Evolutionary conservation across 2,113 vertebrate genomes (phyloP).

Genomic region (Lepus americanus): DNA sequence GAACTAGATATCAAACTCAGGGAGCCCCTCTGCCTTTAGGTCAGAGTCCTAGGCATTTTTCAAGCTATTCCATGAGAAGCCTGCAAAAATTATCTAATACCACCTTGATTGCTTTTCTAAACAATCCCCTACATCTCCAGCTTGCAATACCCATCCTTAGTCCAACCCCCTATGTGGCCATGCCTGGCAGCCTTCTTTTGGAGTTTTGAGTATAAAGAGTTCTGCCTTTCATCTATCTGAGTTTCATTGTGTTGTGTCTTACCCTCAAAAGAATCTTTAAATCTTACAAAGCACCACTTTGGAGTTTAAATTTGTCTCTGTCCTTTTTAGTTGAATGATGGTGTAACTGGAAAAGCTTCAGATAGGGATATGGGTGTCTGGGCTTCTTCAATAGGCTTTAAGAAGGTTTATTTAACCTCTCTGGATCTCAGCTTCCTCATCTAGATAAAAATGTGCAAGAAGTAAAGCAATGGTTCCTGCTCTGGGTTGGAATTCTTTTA

Average conservation of each 20-base stretch:
- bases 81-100: neutral
- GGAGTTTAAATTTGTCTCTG: constrained; percentile 71
- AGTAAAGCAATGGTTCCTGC: neutral
- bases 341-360: constrained; percentile 55
- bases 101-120: neutral
- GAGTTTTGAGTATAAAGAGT: constrained; percentile 18
- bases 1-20: neutral
- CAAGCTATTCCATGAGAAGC: neutral
- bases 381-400: neutral
- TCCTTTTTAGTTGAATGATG: constrained; percentile 65
- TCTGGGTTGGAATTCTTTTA: neutral
- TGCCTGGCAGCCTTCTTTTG: neutral
- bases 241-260: constrained; percentile 57
- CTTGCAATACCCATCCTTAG: neutral
- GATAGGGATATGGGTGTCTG: neutral
- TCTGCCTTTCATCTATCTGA: constrained; percentile 44
- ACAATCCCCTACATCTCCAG: neutral
- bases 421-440: neutral
- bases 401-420: constrained; percentile 25
- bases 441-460: neutral
- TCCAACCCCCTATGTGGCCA: accelerated
- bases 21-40: neutral
- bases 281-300: constrained; percentile 55
- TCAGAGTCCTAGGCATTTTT: neutral
- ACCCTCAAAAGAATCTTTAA: constrained; percentile 55